Percentiles rank a stretch among this genome's conserved stretches.
Evolutionary conservation across 1,140 invertebrate genomes (phyloP).

Genomic region (Antheraea pernyi): DNA sequence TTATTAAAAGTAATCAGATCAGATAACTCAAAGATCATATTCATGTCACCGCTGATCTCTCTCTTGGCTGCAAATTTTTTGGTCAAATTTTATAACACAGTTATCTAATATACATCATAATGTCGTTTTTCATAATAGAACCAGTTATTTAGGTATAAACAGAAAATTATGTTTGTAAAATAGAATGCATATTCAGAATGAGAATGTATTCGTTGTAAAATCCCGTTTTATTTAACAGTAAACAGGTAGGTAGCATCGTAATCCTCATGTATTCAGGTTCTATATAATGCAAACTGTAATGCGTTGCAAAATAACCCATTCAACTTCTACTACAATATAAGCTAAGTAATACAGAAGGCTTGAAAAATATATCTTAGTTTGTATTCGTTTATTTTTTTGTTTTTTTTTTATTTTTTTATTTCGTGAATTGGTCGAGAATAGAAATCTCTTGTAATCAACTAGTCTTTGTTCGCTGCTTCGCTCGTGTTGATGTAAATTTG

Average conservation of each 20-base stretch:
- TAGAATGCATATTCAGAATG: neutral
- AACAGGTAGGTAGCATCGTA: neutral
- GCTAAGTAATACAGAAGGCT: neutral
- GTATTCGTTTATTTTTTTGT: slow-evolving; percentile 2
- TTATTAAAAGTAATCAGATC: too few species aligned
- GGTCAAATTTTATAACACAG: too few species aligned
- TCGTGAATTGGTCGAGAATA: too few species aligned
- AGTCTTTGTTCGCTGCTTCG: too few species aligned
- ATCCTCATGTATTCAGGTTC: neutral
- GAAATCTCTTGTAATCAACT: too few species aligned
- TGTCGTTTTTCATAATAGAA: neutral
- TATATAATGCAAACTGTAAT: neutral
- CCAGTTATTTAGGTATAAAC: neutral
- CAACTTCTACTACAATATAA: neutral
- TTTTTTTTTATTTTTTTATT: too few species aligned
- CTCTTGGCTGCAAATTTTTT: too few species aligned
- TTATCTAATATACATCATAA: neutral
- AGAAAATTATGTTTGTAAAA: neutral
- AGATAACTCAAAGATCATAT: too few species aligned
- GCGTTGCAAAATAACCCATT: neutral
- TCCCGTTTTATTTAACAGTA: neutral
- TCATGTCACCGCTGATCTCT: too few species aligned
- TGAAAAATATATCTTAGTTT: slow-evolving; percentile 1
- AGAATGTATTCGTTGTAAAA: neutral
- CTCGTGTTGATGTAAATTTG: too few species aligned